Percentiles rank a stretch among this genome's conserved stretches.
These are phyloP conservation scores for Hycleus cichorii DNA, from an alignment of 1,140 invertebrate species.

Conservation along the genomic window DNA sequence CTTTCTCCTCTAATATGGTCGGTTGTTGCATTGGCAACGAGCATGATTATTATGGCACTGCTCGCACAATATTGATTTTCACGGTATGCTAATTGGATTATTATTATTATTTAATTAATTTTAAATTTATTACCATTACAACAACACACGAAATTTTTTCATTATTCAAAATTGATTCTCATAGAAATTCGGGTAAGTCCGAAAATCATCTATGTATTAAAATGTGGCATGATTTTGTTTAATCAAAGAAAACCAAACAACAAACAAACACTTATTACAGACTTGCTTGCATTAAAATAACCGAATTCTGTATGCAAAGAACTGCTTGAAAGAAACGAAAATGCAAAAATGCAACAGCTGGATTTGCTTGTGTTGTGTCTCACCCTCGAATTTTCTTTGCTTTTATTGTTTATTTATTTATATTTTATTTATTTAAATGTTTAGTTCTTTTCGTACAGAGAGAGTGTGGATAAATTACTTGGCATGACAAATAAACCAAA, in stretches of 20 bases:
- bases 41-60: constrained; percentile 42
- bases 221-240: constrained; percentile 35
- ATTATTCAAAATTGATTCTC: too few species aligned
- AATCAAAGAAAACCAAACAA: constrained; percentile 4
- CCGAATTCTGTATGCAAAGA: constrained; percentile 34
- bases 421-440: not conserved
- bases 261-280: constrained; percentile 10
- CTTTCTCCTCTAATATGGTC: constrained; percentile 38
- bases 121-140: constrained; percentile 9
- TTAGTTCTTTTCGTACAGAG: constrained; percentile 32
- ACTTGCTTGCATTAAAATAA: constrained; percentile 25
- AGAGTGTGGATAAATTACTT: constrained; percentile 6
- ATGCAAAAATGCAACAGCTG: too few species aligned
- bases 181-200: too few species aligned
- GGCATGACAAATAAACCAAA: not conserved
- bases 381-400: constrained; percentile 6
- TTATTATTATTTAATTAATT: constrained; percentile 4
- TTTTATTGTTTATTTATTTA: not conserved
- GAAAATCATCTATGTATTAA: constrained; percentile 20
- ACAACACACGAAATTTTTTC: not conserved
- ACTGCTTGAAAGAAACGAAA: constrained; percentile 8
- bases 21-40: constrained; percentile 40
- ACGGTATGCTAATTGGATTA: constrained; percentile 32
- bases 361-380: too few species aligned
- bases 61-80: constrained; percentile 37